Evolutionary conservation across 2,113 vertebrate species (phyloP).

Genomic region (Aegithalos caudatus): DNA sequence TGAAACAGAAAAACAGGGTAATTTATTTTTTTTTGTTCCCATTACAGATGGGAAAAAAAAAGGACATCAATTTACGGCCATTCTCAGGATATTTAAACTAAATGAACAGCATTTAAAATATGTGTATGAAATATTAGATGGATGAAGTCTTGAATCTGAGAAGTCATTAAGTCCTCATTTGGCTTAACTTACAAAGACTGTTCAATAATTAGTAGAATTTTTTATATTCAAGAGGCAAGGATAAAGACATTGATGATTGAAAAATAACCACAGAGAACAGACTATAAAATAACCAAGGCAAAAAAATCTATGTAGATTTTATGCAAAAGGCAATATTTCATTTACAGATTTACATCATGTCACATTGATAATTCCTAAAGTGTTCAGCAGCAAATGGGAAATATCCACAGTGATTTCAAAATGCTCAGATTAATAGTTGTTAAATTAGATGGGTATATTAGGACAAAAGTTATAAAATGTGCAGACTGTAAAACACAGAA

Average conservation of each 20-base stretch:
- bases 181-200: background rate
- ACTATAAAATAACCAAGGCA: background rate
- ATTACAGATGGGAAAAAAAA: conserved; percentile 18
- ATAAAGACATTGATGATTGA: conserved; percentile 6
- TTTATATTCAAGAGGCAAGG: background rate
- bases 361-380: background rate
- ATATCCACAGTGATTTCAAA: background rate
- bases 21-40: conserved; percentile 1
- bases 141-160: background rate
- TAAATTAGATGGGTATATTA: background rate
- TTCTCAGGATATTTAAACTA: background rate
- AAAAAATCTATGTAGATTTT: background rate
- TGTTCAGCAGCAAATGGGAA: background rate
- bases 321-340: background rate
- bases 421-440: background rate
- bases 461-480: background rate
- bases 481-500: background rate
- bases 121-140: background rate
- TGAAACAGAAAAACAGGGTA: background rate
- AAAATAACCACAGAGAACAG: conserved; percentile 7
- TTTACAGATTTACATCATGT: background rate
- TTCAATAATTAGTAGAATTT: conserved; percentile 20
- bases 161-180: conserved; percentile 33
- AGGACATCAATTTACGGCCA: background rate
- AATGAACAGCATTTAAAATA: background rate